phyloP scores from a whole-genome alignment of 92 coral and sea anemone genomes.

The Metridium senile region DNA sequence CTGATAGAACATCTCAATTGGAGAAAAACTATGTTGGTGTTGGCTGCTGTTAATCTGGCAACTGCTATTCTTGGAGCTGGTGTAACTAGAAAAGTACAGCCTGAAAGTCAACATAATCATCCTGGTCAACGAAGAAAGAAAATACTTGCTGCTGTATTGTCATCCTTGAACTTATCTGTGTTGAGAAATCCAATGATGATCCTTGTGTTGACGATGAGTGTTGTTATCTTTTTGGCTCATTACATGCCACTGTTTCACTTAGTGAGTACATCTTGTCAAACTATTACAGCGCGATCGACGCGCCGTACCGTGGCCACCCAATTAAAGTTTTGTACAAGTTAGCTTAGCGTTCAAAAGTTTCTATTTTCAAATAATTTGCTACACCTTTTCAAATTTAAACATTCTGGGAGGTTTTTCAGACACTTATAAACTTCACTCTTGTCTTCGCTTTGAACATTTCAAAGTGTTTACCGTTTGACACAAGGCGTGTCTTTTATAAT shows the following conservation, averaged over 20 bases:
- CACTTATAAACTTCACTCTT: no score
- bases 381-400: no score
- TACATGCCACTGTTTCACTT: constrained; percentile 34
- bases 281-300: no score
- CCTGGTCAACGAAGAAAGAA: neutral
- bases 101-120: neutral
- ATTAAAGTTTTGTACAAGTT: no score
- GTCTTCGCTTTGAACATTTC: no score
- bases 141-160: neutral
- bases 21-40: constrained; percentile 21
- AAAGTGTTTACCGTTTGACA: no score
- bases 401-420: no score
- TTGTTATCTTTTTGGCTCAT: constrained; percentile 5
- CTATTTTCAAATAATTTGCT: no score
- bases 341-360: no score
- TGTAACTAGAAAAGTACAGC: neutral
- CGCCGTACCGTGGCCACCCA: no score
- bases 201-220: neutral
- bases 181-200: constrained; percentile 10
- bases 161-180: neutral
- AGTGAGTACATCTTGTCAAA: constrained; percentile 10
- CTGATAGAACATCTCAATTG: constrained; percentile 13
- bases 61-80: constrained; percentile 14
- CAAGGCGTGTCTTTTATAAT: no score
- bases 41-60: constrained; percentile 11